phyloP scores from a whole-genome alignment of 2,888 invertebrate genomes.

The Lamellibrachia satsuma region DNA sequence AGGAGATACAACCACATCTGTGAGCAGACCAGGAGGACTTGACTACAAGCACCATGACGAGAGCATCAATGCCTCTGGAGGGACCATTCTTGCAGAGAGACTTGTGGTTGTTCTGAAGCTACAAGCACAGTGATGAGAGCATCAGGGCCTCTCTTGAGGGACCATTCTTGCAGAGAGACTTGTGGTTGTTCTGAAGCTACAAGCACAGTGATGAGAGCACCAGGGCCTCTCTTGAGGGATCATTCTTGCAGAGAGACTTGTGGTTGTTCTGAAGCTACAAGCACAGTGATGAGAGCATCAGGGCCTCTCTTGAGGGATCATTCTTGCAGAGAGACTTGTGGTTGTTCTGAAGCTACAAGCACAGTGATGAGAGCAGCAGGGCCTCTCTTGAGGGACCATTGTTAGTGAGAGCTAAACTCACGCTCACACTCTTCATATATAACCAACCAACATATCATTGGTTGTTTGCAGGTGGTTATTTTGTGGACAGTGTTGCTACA shows the following conservation, averaged over 20 bases:
- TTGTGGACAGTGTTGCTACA: too few species aligned
- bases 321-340: not conserved
- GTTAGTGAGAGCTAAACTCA: not conserved
- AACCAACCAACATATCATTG: not conserved
- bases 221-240: not conserved
- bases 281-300: too few species aligned
- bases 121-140: too few species aligned
- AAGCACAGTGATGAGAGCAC: not conserved
- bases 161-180: not conserved
- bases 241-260: not conserved
- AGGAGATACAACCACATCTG: slow-evolving; percentile 60
- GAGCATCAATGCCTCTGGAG: not conserved
- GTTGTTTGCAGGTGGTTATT: too few species aligned
- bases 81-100: not conserved
- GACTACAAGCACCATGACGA: not conserved
- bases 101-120: too few species aligned
- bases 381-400: not conserved
- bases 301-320: not conserved
- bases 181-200: not conserved
- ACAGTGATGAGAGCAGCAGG: not conserved
- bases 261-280: not conserved
- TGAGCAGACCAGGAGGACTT: slow-evolving; percentile 50
- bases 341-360: not conserved
- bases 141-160: not conserved
- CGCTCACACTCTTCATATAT: not conserved